Evolutionary conservation across 2,113 vertebrate genomes (phyloP).

Genomic region (Poecile atricapillus): DNA sequence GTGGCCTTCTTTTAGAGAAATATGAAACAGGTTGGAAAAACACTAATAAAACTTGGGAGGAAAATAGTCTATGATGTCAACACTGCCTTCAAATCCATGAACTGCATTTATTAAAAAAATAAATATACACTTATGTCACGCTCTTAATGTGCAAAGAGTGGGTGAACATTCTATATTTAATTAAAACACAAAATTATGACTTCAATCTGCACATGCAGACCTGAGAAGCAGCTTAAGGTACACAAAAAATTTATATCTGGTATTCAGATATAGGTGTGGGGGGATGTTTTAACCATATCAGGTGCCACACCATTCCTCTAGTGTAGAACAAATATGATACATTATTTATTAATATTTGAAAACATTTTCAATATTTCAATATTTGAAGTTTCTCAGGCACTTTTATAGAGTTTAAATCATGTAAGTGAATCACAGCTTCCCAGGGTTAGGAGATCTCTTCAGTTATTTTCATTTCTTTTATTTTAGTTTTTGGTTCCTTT

Average conservation of each 20-base stretch:
- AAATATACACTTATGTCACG: constrained; percentile 64
- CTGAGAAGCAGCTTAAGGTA: constrained; percentile 28
- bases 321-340: background rate
- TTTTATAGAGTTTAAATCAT: background rate
- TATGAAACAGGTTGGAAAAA: constrained; percentile 70
- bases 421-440: background rate
- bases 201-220: constrained; percentile 56
- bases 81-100: constrained; percentile 12
- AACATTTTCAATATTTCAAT: background rate
- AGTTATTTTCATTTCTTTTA: background rate
- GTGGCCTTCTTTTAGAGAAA: constrained; percentile 49
- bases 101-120: constrained; percentile 69
- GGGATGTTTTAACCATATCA: background rate
- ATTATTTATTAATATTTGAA: constrained; percentile 45
- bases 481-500: background rate
- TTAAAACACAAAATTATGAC: constrained; percentile 66
- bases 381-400: background rate
- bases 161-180: constrained; percentile 62
- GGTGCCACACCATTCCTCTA: background rate
- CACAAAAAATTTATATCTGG: constrained; percentile 48
- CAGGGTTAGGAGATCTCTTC: background rate
- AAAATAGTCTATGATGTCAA: constrained; percentile 68
- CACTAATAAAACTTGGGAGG: constrained; percentile 61
- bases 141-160: constrained; percentile 34
- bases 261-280: constrained; percentile 35